Evolutionary conservation across 1,140 invertebrate genomes (phyloP).

Genomic region (Drosophila trapezifrons): DNA sequence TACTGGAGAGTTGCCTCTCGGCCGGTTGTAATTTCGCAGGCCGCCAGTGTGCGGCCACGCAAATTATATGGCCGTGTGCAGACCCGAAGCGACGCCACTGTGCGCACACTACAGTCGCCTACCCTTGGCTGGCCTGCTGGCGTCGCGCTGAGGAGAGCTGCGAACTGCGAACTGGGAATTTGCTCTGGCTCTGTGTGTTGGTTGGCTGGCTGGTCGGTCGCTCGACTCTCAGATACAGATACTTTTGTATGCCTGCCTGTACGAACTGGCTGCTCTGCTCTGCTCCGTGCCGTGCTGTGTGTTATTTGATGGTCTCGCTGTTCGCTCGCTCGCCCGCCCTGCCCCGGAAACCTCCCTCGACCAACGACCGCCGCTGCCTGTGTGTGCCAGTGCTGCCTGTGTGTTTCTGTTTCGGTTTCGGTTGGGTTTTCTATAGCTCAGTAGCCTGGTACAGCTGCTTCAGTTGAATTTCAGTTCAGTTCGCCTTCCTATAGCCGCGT

Average conservation of each 20-base stretch:
- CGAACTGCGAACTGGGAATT: conserved; percentile 18
- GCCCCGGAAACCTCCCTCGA: conserved; percentile 11
- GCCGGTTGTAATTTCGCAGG: conserved; percentile 19
- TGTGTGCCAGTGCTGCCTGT: conserved; percentile 31
- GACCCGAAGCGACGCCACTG: conserved; percentile 65
- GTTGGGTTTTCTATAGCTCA: conserved; percentile 48
- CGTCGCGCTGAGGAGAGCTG: conserved; percentile 12
- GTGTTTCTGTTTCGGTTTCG: conserved; percentile 57
- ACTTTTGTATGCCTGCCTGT: conserved; percentile 64
- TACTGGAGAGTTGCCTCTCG: conserved; percentile 17
- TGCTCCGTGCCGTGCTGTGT: conserved; percentile 45
- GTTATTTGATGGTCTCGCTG: conserved; percentile 80
- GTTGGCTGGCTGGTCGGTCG: conserved; percentile 63
- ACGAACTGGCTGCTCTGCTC: conserved; percentile 22
- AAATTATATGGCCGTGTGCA: conserved; percentile 62
- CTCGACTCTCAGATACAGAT: conserved; percentile 67
- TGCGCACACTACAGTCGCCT: conserved; percentile 47
- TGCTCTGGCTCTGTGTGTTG: conserved; percentile 59
- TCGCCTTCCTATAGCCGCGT: conserved; percentile 77
- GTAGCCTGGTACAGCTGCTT: conserved; percentile 78
- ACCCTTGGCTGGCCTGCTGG: conserved; percentile 18
- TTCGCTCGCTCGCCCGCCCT: conserved; percentile 62
- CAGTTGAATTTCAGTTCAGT: conserved; percentile 81
- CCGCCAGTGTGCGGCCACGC: conserved; percentile 59
- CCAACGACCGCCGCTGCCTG: conserved; percentile 24